phyloP scores from a whole-genome alignment of 1,140 invertebrate genomes.

The Neelides sp. region DNA sequence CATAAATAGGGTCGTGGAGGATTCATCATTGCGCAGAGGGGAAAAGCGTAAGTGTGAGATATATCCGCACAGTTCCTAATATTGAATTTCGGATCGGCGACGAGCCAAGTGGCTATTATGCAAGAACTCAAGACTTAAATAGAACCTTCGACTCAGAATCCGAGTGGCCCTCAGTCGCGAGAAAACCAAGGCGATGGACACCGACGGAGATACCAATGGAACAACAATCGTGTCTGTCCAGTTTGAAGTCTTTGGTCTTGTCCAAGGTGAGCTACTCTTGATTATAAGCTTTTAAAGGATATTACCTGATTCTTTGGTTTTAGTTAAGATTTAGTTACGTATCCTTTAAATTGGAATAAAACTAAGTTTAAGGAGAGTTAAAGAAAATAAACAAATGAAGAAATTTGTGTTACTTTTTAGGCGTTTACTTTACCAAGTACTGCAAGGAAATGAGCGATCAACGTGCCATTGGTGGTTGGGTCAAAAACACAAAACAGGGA shows the following conservation, averaged over 20 bases:
- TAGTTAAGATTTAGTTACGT: constrained; percentile 1
- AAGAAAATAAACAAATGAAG: constrained; percentile 4
- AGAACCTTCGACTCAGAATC: no score
- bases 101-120: no score
- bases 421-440: constrained; percentile 74
- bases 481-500: constrained; percentile 73
- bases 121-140: no score
- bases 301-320: constrained; percentile 1
- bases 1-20: no score
- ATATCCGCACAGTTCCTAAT: no score
- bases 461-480: constrained; percentile 68
- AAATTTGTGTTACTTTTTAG: constrained; percentile 41
- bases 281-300: constrained; percentile 4
- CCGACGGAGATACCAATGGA: no score
- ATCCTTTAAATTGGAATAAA: not conserved
- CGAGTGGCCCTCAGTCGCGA: no score
- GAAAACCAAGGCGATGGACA: no score
- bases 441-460: constrained; percentile 60
- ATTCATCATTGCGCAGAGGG: no score
- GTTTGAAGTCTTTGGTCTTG: constrained; percentile 75
- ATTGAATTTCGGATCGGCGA: no score
- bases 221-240: constrained; percentile 57
- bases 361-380: not conserved
- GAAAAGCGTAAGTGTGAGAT: no score
- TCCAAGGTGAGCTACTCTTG: constrained; percentile 57